Evolutionary conservation across 92 coral and sea anemone genomes (phyloP), one percentile per base, ranked within the genome.

Genomic region (Nematostella vectensis): DNA sequence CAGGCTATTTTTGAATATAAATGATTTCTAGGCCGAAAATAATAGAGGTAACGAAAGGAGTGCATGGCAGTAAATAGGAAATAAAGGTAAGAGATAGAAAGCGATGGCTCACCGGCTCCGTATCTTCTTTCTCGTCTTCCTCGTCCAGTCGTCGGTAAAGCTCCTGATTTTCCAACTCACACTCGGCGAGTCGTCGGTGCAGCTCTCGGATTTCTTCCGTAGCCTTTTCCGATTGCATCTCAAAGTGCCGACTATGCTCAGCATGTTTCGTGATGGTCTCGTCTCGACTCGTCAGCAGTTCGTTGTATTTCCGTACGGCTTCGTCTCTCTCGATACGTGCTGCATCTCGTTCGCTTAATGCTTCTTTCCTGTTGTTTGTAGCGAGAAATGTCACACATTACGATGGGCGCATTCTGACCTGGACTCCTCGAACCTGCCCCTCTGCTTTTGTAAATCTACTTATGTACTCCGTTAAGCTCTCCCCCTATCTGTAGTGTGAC

Each of bases 331-430:
- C 98, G 11, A 54, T 54, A 50, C 58, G 71, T 0, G 83, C 80
- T 8, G 74, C 83, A 22, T 91, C 98, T 47, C 96, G 67, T 55
- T 91, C 98, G 31, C 53, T 40, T 53, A 88, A 59, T 2, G 89
- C 75, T 27, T 91, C 93, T 58, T 83, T 82, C 74, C 89, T 62
- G 39, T 22, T n/a, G 40, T n/a, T n/a, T n/a, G n/a, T n/a, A n/a
- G n/a, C n/a, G n/a, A n/a, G n/a, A n/a, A n/a, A n/a, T n/a, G n/a
- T n/a, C n/a, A n/a, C n/a, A n/a, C n/a, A n/a, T n/a, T n/a, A n/a
- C n/a, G n/a, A n/a, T n/a, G n/a, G n/a, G n/a, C n/a, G n/a, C n/a
- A n/a, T n/a, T n/a, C n/a, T n/a, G n/a, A n/a, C n/a, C n/a, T n/a
- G n/a, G n/a, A n/a, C n/a, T n/a, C n/a, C n/a, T n/a, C n/a, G n/a